Base-by-base conservation (phyloP, 2,888 invertebrate species). In the Cryptophagus acutangulus region DNA sequence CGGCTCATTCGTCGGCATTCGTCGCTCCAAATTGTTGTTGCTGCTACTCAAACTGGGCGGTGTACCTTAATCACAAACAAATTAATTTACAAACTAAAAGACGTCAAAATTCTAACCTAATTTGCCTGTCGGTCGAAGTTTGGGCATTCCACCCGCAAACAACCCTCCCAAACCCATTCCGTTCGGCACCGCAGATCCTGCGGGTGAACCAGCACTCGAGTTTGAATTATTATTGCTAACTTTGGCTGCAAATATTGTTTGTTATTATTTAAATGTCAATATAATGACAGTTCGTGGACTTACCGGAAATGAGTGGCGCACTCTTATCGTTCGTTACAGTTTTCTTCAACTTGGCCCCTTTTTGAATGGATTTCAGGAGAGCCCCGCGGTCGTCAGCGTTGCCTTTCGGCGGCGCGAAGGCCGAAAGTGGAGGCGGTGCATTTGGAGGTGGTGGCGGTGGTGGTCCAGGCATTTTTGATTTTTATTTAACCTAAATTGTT, bases 291-390 rank as follows among this genome's bases (percentile, higher is more conserved):
- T 31, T 31, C 3, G 4, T n/a, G 14, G 16, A 31, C 68, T 75
- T 77, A 70, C 89, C 87, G 54, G 81, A 73, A 52, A 90, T 72
- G 35, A 77, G 66, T 0, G 93, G 93, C 36, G 79, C 84, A 77
- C 93, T 93, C 70, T 89, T 87, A 66, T 94, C 93, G 58, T 86
- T 83, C n/a, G 92, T 92, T 1, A 82, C 82, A 38, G 90, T 76
- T 71, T 91, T 92, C 68, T 87, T 91, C 51, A 93, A 71, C 58
- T 78, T 78, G 36, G 83, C 71, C 41, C 92, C 93, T 66, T 84
- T 83, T 57, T 89, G 80, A 58, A 93, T 93, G 8, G 88, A 87
- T 59, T 80, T 81, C 29, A 93, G 72, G 42, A 93, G 72, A 33
- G 85, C 80, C 57, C 78, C 77, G 60, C 88, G 74, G 43, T 76